phyloP scores from a whole-genome alignment of 2,113 vertebrate genomes.

The Asarcornis scutulata region DNA sequence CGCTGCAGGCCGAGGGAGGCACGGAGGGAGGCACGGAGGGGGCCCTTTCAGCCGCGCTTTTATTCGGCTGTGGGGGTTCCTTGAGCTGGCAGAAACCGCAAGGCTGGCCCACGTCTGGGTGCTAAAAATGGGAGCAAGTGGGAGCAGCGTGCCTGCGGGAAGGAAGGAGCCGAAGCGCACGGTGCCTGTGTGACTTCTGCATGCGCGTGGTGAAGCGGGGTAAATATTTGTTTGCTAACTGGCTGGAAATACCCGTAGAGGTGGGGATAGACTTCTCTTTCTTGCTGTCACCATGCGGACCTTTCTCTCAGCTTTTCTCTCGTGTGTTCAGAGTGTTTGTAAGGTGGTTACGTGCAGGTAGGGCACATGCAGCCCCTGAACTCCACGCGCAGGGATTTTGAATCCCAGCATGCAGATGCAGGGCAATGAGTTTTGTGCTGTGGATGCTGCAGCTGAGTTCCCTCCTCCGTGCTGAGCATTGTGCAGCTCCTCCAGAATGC shows the following conservation, averaged over 20 bases:
- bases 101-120: background rate
- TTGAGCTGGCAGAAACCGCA: background rate
- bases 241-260: background rate
- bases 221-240: background rate
- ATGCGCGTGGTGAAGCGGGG: accelerated
- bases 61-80: background rate
- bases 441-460: background rate
- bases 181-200: background rate
- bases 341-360: background rate
- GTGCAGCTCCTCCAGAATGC: background rate
- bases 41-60: background rate
- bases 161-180: background rate
- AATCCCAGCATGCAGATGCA: background rate
- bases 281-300: background rate
- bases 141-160: background rate
- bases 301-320: background rate
- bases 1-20: background rate
- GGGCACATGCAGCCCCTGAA: background rate
- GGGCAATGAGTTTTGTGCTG: background rate
- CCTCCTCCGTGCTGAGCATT: background rate
- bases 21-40: background rate
- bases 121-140: background rate
- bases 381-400: background rate
- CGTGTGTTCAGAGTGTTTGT: background rate
- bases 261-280: background rate